Base-by-base conservation (phyloP, 1,140 invertebrate species). In the Drosophila bocki region DNA sequence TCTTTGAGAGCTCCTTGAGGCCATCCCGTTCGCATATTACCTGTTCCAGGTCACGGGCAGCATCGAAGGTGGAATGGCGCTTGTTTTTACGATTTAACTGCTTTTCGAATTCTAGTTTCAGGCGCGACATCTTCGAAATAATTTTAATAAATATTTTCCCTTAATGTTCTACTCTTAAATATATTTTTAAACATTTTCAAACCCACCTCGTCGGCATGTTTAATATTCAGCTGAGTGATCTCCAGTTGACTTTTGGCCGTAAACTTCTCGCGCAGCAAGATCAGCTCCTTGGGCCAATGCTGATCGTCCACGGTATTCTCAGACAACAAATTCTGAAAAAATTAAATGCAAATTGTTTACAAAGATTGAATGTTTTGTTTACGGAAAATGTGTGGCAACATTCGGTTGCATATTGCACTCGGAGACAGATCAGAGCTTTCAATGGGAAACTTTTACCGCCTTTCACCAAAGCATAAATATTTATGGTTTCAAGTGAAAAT, bases 201-300 rank as follows among this genome's bases (percentile, higher is more conserved):
- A 68, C 59, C 51, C 37, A 95, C 94, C 93, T 95, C 94, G 70
- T 93, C 87, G 50, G 92, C 91, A 82, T 95, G 93, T 74, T 95
- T 94, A 56, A 95, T 94, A 76, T 95, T 95, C 56, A 95, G 69
- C 54, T 93, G 93, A 22, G 93, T 92, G 19, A 95, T 91, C 84
- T 95, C 93, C 59, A 92, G 91, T 82, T 94, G 94, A 70, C 94
- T 94, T 60, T 94, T 95, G 13, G 94, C 94, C 39, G 95, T 95
- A 58, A 96, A 95, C 92, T 95, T 95, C 82, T 96, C 95, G 5
- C 95, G 92, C 32, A 96, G 82, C 64, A 95, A 94, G 35, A 96
- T 93, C 50, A 96, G 93, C 91, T 96, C 96, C 45, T 94, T 80
- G 7, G 96, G 95, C 95, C 95, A 96, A 84, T 95, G 95, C 68